Percentiles rank a stretch among this genome's conserved stretches.
These are phyloP conservation scores for Helogale parvula DNA, from an alignment of 2,113 vertebrate species.

Conservation along the genomic window DNA sequence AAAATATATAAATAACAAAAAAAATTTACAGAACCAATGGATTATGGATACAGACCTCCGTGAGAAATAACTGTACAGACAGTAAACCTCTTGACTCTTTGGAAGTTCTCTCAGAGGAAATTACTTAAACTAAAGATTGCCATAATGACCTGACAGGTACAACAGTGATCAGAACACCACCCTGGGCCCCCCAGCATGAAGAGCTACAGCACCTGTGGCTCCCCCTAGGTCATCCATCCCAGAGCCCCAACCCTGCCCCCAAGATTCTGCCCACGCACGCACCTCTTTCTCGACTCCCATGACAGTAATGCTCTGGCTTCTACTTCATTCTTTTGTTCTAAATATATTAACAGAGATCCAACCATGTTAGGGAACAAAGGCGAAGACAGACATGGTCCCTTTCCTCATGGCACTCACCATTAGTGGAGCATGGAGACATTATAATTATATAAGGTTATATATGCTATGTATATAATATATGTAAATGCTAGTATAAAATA, in stretches of 20 bases:
- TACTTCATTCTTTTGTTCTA: neutral
- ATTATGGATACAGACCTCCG: neutral
- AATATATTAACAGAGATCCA: neutral
- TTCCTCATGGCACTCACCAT: neutral
- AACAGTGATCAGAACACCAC: neutral
- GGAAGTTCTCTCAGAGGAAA: conserved; percentile 24
- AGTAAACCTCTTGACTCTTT: neutral
- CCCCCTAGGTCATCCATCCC: neutral
- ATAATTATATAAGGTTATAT: neutral
- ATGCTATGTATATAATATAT: too few relatives aligned
- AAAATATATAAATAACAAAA: neutral
- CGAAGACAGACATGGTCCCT: neutral
- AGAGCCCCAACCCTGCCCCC: neutral
- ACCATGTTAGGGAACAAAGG: neutral
- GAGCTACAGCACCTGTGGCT: neutral
- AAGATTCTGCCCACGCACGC: neutral
- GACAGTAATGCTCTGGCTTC: neutral
- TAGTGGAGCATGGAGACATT: neutral
- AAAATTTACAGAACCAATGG: neutral
- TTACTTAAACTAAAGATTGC: neutral
- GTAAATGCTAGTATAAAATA: neutral
- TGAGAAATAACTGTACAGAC: neutral
- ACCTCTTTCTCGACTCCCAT: neutral
- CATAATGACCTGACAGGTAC: neutral
- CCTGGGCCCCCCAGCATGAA: neutral